A percentile compares a stretch with the other conserved stretches of the same genome.
These are phyloP conservation scores for Mohoua ochrocephala DNA, from an alignment of 2,113 vertebrate species.

Conservation along the genomic window DNA sequence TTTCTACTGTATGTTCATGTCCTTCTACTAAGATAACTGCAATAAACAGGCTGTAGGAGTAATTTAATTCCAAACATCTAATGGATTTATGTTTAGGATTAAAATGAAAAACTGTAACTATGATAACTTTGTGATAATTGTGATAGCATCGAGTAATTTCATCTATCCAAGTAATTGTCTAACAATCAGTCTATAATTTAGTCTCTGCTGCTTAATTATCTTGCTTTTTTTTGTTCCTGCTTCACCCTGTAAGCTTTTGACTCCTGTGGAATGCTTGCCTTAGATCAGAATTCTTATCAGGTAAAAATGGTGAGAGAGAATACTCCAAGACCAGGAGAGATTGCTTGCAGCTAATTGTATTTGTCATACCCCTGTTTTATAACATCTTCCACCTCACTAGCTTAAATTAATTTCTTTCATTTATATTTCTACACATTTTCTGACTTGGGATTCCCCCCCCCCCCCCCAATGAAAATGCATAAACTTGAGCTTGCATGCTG, in stretches of 20 bases:
- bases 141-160: not conserved
- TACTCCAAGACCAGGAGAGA: not conserved
- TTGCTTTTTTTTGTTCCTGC: not conserved
- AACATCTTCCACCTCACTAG: not conserved
- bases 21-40: not conserved
- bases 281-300: not conserved
- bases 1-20: conserved; percentile 30
- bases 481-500: not conserved
- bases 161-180: not conserved
- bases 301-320: not conserved
- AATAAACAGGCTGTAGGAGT: not conserved
- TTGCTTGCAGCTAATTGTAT: not conserved
- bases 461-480: not conserved
- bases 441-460: not conserved
- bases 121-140: not conserved
- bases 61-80: not conserved
- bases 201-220: not conserved
- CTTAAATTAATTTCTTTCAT: not conserved
- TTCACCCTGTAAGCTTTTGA: not conserved
- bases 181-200: not conserved
- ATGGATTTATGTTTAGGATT: not conserved
- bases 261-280: not conserved
- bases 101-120: not conserved
- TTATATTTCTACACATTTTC: not conserved
- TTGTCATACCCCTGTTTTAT: not conserved